Percentiles rank a stretch among this genome's conserved stretches.
These are phyloP conservation scores for Hypomecis atomaria DNA, from an alignment of 2,888 invertebrate genomes.

Conservation along the genomic window DNA sequence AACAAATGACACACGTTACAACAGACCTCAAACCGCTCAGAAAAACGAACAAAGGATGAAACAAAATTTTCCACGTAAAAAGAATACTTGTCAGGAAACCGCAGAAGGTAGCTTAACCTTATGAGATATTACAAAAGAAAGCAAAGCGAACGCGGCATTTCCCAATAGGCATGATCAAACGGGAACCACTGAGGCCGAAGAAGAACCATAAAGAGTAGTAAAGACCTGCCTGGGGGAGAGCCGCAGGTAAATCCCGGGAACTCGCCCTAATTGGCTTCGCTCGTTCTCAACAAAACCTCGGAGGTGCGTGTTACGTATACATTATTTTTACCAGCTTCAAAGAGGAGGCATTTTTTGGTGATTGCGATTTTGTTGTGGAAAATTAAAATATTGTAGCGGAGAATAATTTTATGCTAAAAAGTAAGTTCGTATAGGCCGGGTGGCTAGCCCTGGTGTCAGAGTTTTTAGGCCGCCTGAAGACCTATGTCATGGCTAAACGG, in stretches of 20 bases:
- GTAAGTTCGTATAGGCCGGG: too few relatives aligned
- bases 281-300: constrained; percentile 1
- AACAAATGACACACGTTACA: too few relatives aligned
- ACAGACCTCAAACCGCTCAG: too few relatives aligned
- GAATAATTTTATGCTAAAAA: too few relatives aligned
- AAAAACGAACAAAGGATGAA: too few relatives aligned
- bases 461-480: too few relatives aligned
- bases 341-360: not conserved
- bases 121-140: not conserved
- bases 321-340: not conserved
- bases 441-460: too few relatives aligned
- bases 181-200: not conserved
- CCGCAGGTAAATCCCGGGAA: constrained; percentile 11
- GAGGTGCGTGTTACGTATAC: not conserved
- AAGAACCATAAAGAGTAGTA: constrained; percentile 5
- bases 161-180: constrained; percentile 15
- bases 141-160: constrained; percentile 5
- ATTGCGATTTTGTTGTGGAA: not conserved
- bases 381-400: too few relatives aligned
- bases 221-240: constrained; percentile 10
- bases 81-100: not conserved
- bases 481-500: too few relatives aligned
- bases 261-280: constrained; percentile 3
- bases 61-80: not conserved
- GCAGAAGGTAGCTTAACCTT: not conserved